A percentile compares a stretch with the other conserved stretches of the same genome.
phyloP scores from a whole-genome alignment of 2,797 vertebrate species.

The Bovichtus diacanthus region DNA sequence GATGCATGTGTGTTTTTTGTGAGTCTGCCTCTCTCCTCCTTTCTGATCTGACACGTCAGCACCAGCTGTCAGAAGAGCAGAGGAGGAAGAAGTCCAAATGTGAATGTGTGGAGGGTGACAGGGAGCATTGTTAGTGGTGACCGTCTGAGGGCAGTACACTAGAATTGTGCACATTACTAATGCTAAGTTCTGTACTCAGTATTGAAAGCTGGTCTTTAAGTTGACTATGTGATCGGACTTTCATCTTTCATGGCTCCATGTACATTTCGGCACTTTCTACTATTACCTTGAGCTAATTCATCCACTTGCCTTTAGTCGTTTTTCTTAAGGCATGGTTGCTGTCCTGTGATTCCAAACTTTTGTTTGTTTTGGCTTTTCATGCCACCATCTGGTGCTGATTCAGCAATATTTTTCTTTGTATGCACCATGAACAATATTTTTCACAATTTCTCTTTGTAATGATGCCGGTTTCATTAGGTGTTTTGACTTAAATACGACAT shows the following conservation, averaged over 20 bases:
- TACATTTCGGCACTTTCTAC: slow-evolving; percentile 69
- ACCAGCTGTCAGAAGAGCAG: slow-evolving; percentile 55
- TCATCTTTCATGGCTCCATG: slow-evolving; percentile 43
- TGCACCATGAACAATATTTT: slow-evolving; percentile 40
- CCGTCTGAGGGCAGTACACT: slow-evolving; percentile 61
- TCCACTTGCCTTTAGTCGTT: slow-evolving; percentile 40
- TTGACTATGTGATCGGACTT: slow-evolving; percentile 46
- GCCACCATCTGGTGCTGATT: slow-evolving; percentile 64
- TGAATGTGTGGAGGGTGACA: slow-evolving; percentile 73
- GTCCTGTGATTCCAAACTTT: slow-evolving; percentile 38
- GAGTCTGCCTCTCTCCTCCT: slow-evolving; percentile 57
- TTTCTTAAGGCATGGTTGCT: slow-evolving; percentile 18
- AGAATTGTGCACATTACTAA: slow-evolving; percentile 64
- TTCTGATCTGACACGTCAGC: slow-evolving; percentile 73
- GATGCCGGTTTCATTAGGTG: slow-evolving; percentile 35
- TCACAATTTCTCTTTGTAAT: slow-evolving; percentile 23
- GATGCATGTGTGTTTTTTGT: slow-evolving; percentile 57
- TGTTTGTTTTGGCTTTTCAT: slow-evolving; percentile 54
- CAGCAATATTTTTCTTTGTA: slow-evolving; percentile 57
- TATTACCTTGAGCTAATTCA: slow-evolving; percentile 44
- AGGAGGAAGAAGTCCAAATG: slow-evolving; percentile 67
- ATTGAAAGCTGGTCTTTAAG: slow-evolving; percentile 61
- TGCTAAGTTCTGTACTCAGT: slow-evolving; percentile 46
- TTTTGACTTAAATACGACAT: slow-evolving; percentile 29
- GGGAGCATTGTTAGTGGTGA: slow-evolving; percentile 50